Evolutionary conservation across 2,113 vertebrate species (phyloP).

Genomic region (Rhabdornis inornatus): DNA sequence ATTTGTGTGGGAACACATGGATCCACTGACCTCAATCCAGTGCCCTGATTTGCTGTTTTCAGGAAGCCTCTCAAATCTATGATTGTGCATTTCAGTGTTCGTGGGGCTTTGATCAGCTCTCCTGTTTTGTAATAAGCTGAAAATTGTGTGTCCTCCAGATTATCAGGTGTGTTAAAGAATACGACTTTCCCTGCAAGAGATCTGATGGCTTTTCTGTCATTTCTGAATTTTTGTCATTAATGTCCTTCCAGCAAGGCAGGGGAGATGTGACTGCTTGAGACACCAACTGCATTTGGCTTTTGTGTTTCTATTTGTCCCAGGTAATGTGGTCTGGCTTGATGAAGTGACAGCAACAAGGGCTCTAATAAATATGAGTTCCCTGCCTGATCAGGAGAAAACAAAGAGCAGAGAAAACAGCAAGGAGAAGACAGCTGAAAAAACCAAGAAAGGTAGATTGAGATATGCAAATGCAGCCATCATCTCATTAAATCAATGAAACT

Average conservation of each 20-base stretch:
- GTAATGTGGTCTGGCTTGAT: constrained; percentile 98
- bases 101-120: neutral
- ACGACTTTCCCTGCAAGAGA: neutral
- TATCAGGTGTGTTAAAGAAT: neutral
- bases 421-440: constrained; percentile 68
- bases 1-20: neutral
- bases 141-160: neutral
- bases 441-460: constrained; percentile 77
- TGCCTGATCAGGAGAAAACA: constrained; percentile 78
- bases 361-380: constrained; percentile 89
- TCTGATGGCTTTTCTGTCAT: neutral
- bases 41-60: neutral
- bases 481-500: neutral
- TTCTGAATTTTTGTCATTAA: neutral
- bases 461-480: neutral
- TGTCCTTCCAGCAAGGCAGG: neutral
- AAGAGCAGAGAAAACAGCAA: constrained; percentile 65
- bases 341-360: constrained; percentile 91
- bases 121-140: neutral
- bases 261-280: neutral
- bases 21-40: neutral
- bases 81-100: neutral
- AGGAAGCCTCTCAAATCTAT: neutral
- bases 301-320: constrained; percentile 68
- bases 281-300: neutral